Conservation (phyloP, 2,797 vertebrate species). For the Scomberomorus guttatus region DNA sequence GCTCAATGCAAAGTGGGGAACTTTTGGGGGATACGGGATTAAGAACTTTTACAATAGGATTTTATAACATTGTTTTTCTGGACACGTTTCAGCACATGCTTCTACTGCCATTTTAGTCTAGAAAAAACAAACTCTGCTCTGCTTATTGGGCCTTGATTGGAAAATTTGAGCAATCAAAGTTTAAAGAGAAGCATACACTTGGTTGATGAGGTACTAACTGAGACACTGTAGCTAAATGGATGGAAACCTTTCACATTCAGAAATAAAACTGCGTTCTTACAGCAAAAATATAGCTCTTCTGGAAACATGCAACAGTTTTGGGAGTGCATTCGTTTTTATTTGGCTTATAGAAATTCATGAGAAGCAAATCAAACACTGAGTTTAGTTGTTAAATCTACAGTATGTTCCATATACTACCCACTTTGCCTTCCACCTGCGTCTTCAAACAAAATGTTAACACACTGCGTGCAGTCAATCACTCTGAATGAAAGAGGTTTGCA, state of each 20-base stretch:
- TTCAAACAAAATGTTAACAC: conserved; percentile 52
- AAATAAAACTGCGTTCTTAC: conserved; percentile 23
- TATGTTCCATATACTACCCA: conserved; percentile 10
- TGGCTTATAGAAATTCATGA: conserved; percentile 1
- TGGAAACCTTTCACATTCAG: conserved; percentile 39
- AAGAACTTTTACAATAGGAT: conserved; percentile 60
- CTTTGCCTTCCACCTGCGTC: conserved; percentile 54
- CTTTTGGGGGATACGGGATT: conserved; percentile 37
- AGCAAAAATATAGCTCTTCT: conserved; percentile 14
- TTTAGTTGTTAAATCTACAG: conserved; percentile 30
- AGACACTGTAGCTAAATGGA: conserved; percentile 45
- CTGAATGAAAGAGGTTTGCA: conserved; percentile 52
- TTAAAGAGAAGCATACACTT: conserved; percentile 35
- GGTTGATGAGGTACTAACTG: conserved; percentile 49
- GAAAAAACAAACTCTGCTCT: conserved; percentile 31
- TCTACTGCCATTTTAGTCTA: conserved; percentile 30
- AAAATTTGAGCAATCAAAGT: conserved; percentile 55
- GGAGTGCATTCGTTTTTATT: conserved; percentile 21
- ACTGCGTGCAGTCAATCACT: conserved; percentile 35
- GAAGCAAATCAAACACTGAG: conserved; percentile 17
- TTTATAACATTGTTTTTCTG: conserved; percentile 67
- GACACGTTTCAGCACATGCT: conserved; percentile 43
- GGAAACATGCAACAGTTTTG: conserved; percentile 34
- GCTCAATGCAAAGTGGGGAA: conserved; percentile 35
- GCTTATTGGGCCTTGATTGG: conserved; percentile 53